Percentiles rank a stretch among this genome's conserved stretches.
phyloP scores from a whole-genome alignment of 2,888 invertebrate genomes.

The Oscheius sp. region DNA sequence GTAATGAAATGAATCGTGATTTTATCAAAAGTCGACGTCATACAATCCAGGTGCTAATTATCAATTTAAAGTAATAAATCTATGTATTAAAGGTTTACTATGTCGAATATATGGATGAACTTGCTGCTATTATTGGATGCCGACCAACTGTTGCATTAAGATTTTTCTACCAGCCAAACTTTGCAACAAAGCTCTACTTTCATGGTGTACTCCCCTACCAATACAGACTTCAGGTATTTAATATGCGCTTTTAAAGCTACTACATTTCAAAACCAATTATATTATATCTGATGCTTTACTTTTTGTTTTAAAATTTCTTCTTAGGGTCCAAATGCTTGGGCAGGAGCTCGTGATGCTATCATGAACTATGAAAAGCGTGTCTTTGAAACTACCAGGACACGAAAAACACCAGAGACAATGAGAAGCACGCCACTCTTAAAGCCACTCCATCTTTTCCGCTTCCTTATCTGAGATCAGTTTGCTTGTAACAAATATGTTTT shows the following conservation, averaged over 20 bases:
- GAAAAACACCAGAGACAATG: slow-evolving; percentile 31
- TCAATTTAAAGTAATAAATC: background rate
- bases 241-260: background rate
- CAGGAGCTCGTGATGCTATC: slow-evolving; percentile 57
- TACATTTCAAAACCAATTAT: no score
- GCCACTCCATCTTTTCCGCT: slow-evolving; percentile 17
- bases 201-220: slow-evolving; percentile 39
- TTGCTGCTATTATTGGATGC: slow-evolving; percentile 71
- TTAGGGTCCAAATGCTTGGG: slow-evolving; percentile 53
- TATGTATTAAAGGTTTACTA: slow-evolving; percentile 69
- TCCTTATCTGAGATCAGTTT: background rate
- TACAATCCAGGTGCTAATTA: slow-evolving; percentile 70
- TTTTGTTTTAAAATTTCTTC: background rate
- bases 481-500: no score
- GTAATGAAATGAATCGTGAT: slow-evolving; percentile 54
- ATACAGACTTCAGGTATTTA: slow-evolving; percentile 30
- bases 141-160: slow-evolving; percentile 70
- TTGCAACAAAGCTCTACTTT: slow-evolving; percentile 65
- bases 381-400: slow-evolving; percentile 30
- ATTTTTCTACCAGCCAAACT: slow-evolving; percentile 53
- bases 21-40: slow-evolving; percentile 68
- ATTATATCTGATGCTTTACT: no score
- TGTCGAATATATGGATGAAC: slow-evolving; percentile 72
- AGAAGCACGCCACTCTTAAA: slow-evolving; percentile 22
- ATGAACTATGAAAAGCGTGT: slow-evolving; percentile 49